phyloP scores from a whole-genome alignment of 1,140 invertebrate genomes.

The Bradynema listronoti region DNA sequence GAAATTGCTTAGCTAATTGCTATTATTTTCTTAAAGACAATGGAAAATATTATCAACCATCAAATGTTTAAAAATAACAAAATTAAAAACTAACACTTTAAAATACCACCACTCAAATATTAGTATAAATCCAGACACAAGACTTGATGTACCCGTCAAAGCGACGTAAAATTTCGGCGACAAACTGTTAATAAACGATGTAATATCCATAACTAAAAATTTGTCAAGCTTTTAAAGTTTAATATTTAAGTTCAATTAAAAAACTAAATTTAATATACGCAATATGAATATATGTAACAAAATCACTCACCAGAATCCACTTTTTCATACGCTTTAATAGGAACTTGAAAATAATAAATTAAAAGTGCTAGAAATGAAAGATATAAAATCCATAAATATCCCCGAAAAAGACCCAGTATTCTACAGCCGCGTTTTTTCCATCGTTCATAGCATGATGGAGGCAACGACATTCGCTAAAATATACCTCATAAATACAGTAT shows the following conservation, averaged over 20 bases:
- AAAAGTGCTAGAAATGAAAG: constrained; percentile 20
- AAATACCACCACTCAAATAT: constrained; percentile 99
- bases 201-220: not conserved
- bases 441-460: constrained; percentile 20
- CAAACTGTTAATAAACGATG: constrained; percentile 70
- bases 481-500: too few species aligned
- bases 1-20: too few species aligned
- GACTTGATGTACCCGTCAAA: constrained; percentile 87
- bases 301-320: constrained; percentile 24
- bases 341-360: constrained; percentile 36
- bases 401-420: constrained; percentile 32
- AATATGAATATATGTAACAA: not conserved
- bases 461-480: too few species aligned
- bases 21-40: not conserved
- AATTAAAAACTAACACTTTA: constrained; percentile 87
- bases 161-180: constrained; percentile 99
- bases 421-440: constrained; percentile 26
- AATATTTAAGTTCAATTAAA: constrained; percentile 12
- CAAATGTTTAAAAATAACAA: not conserved
- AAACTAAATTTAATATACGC: not conserved
- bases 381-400: constrained; percentile 40
- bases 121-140: constrained; percentile 91
- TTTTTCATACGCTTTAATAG: constrained; percentile 37
- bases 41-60: not conserved
- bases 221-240: constrained; percentile 3